phyloP scores from a whole-genome alignment of 2,888 invertebrate genomes.

The Allophyes oxyacanthae region DNA sequence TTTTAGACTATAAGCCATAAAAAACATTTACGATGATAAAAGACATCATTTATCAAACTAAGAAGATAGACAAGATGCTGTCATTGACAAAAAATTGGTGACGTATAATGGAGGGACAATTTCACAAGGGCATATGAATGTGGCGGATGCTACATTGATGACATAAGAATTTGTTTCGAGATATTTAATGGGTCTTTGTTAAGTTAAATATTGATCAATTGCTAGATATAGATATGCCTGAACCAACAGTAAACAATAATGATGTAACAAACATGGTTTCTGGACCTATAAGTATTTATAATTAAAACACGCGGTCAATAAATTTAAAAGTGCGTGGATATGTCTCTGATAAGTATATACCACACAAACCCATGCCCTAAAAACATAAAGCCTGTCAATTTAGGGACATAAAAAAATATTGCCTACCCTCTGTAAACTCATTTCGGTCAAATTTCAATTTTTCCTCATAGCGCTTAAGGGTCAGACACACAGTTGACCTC shows the following conservation, averaged over 20 bases:
- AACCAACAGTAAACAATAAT: no score
- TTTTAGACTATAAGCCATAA: conserved; percentile 27
- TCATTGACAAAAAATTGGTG: conserved; percentile 21
- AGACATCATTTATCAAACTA: conserved; percentile 39
- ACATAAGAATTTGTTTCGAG: background rate
- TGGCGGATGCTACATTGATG: background rate
- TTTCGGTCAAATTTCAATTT: conserved; percentile 30
- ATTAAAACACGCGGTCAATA: background rate
- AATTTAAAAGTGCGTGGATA: background rate
- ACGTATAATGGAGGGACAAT: background rate
- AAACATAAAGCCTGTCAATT: conserved; percentile 19
- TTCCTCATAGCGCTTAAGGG: conserved; percentile 8
- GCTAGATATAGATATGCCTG: no score
- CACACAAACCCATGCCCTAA: conserved; percentile 6
- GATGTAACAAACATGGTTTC: no score
- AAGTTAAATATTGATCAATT: background rate
- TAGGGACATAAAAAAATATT: conserved; percentile 8
- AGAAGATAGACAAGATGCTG: conserved; percentile 29
- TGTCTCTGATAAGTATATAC: background rate
- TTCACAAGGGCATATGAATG: conserved; percentile 1
- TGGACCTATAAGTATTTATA: background rate
- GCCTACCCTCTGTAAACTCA: conserved; percentile 15
- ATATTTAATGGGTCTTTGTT: no score
- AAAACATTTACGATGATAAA: conserved; percentile 18
- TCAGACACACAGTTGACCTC: conserved; percentile 14